Base-by-base conservation (phyloP, 2,113 vertebrate species). In the Pipra filicauda region DNA sequence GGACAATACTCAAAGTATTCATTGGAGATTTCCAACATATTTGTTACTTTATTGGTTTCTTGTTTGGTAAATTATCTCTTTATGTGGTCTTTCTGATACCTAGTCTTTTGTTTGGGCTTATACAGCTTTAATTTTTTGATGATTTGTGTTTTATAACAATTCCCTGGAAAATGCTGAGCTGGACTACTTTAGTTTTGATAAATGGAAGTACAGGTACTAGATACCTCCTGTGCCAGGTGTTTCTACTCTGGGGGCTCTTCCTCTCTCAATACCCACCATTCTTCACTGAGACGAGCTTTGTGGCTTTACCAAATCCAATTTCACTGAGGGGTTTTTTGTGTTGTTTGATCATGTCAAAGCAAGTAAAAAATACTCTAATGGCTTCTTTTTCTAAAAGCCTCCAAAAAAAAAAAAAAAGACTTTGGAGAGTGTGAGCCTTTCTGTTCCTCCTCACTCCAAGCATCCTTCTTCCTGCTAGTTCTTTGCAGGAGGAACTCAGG, bases 401-500 rank as follows among this genome's bases (percentile, higher is more conserved):
- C 41, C 37, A 37, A 57, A 52, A 5, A 77, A 37, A 72, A 37
- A 72, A 39, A 39, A 41, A 39, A 39, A 39, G 9, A 46, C 12
- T 18, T 35, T 48, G 43, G 62, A 57, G 30, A 71, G 72, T 10
- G 23, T 51, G 44, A 66, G 72, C 33, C 11, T 93, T 86, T 91
- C 73, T 64, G 27, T 85, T 89, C 73, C 19, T 89, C 22, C 71
- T 62, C 13, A 27, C 35, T 80, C 75, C 49, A 33, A 57, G 48
- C 22, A 54, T 30, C 61, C 41, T 93, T 28, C 49, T 52, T 58
- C 41, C 41, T 85, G 31, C 41, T 70, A 24, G 69, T 3, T 86
- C 75, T 88, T 88, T 75, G 69, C 90, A 81, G 91, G 19, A 73
- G 65, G 61, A 93, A 66, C 91, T 91, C 76, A 81, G 92, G 58